Evolutionary conservation across 1,140 invertebrate species (phyloP), one percentile per base, ranked within the genome.

Genomic region (Lordiphosa mommai): DNA sequence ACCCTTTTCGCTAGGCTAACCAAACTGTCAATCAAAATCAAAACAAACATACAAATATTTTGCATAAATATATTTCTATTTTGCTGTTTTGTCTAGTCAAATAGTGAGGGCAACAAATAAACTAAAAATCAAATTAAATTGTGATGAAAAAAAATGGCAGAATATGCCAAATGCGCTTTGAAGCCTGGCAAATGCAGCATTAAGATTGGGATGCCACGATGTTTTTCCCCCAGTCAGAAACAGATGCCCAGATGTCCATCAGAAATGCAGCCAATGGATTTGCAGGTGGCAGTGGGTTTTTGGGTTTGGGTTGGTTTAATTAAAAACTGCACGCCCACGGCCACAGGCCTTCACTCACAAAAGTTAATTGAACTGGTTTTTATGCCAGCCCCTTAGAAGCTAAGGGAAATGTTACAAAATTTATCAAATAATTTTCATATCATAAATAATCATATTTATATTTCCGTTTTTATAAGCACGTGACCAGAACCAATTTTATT

Each of bases 401-500:
- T n/a, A n/a, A n/a, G n/a, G n/a, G n/a, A n/a, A n/a, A n/a, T n/a
- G n/a, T n/a, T n/a, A n/a, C n/a, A n/a, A n/a, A n/a, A 32, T 44
- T 50, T 41, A 34, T 60, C 16, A 14, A 27, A 14, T 17, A 36
- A 44, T 48, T 50, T 36, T 37, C 36, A 53, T 55, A 50, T 71
- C 13, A 64, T 36, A 55, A 61, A 65, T 73, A 82, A 58, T 80
- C 61, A 70, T 61, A 38, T 71, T 71, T 66, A 68, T 65, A 73
- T 52, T 59, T 80, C 49, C 46, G 38, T 38, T 46, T 59, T 33
- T 10, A 33, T 61, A 66, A 77, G 59, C 61, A 84, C 68, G 68
- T 84, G 77, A 84, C 77, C 77, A 84, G 43, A 48, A 56, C 77
- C 29, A 84, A 84, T 84, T 77, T 57, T 53, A 84, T 84, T 63